phyloP scores from a whole-genome alignment of 92 coral and sea anemone genomes.

The Anthopleura xanthogrammica region DNA sequence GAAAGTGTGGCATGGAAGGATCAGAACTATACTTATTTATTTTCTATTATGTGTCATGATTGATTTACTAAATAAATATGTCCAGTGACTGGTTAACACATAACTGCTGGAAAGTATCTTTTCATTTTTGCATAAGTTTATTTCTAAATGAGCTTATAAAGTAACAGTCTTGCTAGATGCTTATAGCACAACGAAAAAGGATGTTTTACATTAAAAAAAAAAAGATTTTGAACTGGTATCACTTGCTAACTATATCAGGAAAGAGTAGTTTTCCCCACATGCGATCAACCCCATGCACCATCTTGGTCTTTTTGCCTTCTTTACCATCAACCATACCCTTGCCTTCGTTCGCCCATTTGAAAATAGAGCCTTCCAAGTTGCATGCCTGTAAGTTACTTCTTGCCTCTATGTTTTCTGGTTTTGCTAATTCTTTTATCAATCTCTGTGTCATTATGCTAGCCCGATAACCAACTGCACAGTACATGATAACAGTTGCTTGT shows the following conservation, averaged over 20 bases:
- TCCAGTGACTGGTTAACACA: background rate
- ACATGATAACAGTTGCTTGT: slow-evolving; percentile 61
- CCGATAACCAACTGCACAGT: slow-evolving; percentile 85
- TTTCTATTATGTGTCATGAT: too few relatives aligned
- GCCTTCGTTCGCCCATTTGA: slow-evolving; percentile 91
- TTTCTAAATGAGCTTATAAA: too few relatives aligned
- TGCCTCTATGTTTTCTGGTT: slow-evolving; percentile 49
- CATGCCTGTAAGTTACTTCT: slow-evolving; percentile 41
- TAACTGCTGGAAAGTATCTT: background rate
- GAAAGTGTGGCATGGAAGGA: too few relatives aligned
- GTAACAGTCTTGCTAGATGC: too few relatives aligned
- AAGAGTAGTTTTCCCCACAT: slow-evolving; percentile 24
- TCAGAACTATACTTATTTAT: too few relatives aligned
- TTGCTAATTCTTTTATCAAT: slow-evolving; percentile 59
- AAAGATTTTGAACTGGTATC: background rate
- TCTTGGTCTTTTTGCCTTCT: slow-evolving; percentile 24
- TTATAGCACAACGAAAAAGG: background rate
- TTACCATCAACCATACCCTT: slow-evolving; percentile 53
- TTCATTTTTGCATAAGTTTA: too few relatives aligned
- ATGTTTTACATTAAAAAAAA: background rate
- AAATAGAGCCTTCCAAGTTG: slow-evolving; percentile 81
- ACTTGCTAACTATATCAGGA: slow-evolving; percentile 5
- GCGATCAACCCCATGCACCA: slow-evolving; percentile 29
- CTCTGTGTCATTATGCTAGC: slow-evolving; percentile 77
- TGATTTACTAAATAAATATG: background rate